Percentiles rank a stretch among this genome's conserved stretches.
These are phyloP conservation scores for Callocephalon fimbriatum DNA, from an alignment of 2,113 vertebrate species.

Conservation along the genomic window DNA sequence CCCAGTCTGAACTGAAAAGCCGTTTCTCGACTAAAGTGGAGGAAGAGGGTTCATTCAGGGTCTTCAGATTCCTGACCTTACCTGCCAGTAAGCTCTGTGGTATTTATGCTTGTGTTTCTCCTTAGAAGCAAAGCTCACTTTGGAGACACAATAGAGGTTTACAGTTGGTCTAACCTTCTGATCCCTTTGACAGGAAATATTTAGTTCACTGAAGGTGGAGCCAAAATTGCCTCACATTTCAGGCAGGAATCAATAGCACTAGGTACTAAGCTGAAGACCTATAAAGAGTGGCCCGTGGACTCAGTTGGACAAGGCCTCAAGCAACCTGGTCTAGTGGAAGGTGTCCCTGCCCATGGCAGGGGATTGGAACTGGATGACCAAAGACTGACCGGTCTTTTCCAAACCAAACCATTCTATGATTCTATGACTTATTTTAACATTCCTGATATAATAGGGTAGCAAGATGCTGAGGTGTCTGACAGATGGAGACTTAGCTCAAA, in stretches of 20 bases:
- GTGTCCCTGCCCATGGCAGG: neutral
- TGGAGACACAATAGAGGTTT: neutral
- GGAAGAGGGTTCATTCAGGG: neutral
- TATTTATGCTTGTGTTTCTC: neutral
- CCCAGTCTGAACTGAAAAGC: neutral
- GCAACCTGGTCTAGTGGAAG: neutral
- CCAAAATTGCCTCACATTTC: neutral
- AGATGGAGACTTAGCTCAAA: neutral
- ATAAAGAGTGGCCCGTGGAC: neutral
- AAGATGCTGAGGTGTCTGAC: neutral
- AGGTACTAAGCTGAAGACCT: neutral
- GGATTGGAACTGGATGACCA: neutral
- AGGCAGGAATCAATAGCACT: neutral
- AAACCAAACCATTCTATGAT: neutral
- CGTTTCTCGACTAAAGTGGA: neutral
- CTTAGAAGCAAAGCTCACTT: neutral
- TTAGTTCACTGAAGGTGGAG: neutral
- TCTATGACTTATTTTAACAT: neutral
- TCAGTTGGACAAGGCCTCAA: neutral
- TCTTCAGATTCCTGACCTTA: neutral
- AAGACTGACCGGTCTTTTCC: neutral
- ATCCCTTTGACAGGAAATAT: neutral
- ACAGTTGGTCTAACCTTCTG: neutral
- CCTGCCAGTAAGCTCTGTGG: neutral
- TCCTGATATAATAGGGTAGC: neutral